Evolutionary conservation across 2,888 invertebrate species (phyloP).

Genomic region (Prosopocoilus inquinatus): DNA sequence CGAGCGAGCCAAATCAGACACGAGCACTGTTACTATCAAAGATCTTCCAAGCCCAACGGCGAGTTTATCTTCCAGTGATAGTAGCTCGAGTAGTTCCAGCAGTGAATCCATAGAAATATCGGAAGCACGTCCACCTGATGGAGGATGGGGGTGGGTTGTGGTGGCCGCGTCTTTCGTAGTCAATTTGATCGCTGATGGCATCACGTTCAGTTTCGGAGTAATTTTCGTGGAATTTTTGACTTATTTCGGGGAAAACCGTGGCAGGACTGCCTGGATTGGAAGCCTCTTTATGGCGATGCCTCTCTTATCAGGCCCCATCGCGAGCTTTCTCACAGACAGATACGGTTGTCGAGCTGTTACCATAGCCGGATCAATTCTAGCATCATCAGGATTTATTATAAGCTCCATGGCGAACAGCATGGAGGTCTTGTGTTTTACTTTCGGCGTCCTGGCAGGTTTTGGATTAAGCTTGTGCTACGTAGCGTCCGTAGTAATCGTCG

Average conservation of each 20-base stretch:
- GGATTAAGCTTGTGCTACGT: conserved; percentile 85
- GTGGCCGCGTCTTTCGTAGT: conserved; percentile 87
- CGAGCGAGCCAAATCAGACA: conserved; percentile 27
- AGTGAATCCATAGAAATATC: conserved; percentile 64
- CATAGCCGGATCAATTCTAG: conserved; percentile 73
- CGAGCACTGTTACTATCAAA: conserved; percentile 26
- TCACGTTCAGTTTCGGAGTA: conserved; percentile 90
- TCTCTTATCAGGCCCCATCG: conserved; percentile 79
- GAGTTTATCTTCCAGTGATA: conserved; percentile 40
- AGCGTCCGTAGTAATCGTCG: conserved; percentile 87
- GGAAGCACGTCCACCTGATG: conserved; percentile 77
- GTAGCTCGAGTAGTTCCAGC: conserved; percentile 49
- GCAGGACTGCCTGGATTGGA: conserved; percentile 88
- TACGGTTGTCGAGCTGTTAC: conserved; percentile 80
- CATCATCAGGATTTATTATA: conserved; percentile 73
- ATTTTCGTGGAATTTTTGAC: conserved; percentile 82
- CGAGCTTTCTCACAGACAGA: conserved; percentile 78
- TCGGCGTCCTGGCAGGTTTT: conserved; percentile 80
- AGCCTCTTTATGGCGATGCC: conserved; percentile 92
- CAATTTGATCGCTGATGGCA: conserved; percentile 88
- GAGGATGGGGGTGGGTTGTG: conserved; percentile 92
- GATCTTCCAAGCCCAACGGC: conserved; percentile 31
- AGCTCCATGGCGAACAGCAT: conserved; percentile 75
- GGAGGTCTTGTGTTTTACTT: conserved; percentile 75
- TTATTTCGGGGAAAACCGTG: conserved; percentile 80